These are phyloP conservation scores for Eupleurogrammus muticus DNA, from an alignment of 2,797 vertebrate genomes.

Conservation along the genomic window DNA sequence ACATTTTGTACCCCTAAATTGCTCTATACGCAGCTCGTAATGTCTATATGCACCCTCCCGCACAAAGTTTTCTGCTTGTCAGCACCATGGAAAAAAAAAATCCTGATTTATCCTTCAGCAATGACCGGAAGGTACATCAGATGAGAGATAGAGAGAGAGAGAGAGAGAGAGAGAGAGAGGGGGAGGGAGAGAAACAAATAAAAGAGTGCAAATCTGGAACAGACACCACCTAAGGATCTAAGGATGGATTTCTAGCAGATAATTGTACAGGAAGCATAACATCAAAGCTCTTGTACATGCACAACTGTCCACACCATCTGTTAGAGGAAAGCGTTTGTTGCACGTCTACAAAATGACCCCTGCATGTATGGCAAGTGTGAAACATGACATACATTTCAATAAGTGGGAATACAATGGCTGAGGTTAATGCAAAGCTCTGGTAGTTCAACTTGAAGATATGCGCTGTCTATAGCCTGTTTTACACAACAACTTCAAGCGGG, in stretches of 20 bases:
- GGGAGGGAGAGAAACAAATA: slow-evolving; percentile 22
- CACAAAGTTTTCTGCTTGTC: slow-evolving; percentile 74
- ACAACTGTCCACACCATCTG: slow-evolving; percentile 53
- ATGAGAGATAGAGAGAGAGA: slow-evolving; percentile 49
- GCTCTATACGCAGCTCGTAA: slow-evolving; percentile 21
- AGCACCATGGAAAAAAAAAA: slow-evolving; percentile 61
- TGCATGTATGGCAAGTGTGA: slow-evolving; percentile 15
- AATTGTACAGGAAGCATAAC: slow-evolving; percentile 40
- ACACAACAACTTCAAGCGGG: no score
- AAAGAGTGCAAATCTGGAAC: slow-evolving; percentile 27
- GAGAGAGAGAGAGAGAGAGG: slow-evolving; percentile 1
- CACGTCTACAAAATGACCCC: slow-evolving; percentile 45
- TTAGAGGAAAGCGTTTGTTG: slow-evolving; percentile 44
- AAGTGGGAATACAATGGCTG: neutral
- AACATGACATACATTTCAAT: slow-evolving; percentile 7
- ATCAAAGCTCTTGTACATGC: slow-evolving; percentile 54
- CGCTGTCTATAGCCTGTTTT: no score
- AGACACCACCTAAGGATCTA: slow-evolving; percentile 35
- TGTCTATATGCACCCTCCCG: slow-evolving; percentile 39
- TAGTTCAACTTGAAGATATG: slow-evolving; percentile 1
- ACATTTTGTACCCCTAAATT: slow-evolving; percentile 39
- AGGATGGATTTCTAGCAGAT: slow-evolving; percentile 40
- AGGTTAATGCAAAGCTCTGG: slow-evolving; percentile 4
- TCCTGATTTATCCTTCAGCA: slow-evolving; percentile 72
- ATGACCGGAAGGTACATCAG: slow-evolving; percentile 62